Conservation (phyloP, 2,888 invertebrate species). For the Aproaerema taeniolella region DNA sequence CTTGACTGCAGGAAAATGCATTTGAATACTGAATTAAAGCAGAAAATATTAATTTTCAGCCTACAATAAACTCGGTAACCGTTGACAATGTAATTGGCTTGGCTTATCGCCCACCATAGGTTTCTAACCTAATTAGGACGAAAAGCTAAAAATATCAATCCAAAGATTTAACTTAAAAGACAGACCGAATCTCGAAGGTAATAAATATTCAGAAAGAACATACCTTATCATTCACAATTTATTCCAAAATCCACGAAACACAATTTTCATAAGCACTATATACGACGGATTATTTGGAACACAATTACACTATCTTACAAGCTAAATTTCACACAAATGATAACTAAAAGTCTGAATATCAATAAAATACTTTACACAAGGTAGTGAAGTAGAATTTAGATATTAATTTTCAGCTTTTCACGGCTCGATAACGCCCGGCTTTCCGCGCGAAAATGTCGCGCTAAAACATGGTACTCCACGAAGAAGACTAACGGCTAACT, state of each 20-base stretch:
- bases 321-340: slow-evolving; percentile 34
- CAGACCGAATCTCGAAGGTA: slow-evolving; percentile 30
- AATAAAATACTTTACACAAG: slow-evolving; percentile 32
- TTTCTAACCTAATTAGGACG: slow-evolving; percentile 68
- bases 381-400: slow-evolving; percentile 39
- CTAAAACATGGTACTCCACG: slow-evolving; percentile 60
- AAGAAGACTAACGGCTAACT: slow-evolving; percentile 52
- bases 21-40: slow-evolving; percentile 32
- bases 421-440: slow-evolving; percentile 76
- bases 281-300: slow-evolving; percentile 34
- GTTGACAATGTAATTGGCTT: slow-evolving; percentile 59
- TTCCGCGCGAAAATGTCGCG: slow-evolving; percentile 79
- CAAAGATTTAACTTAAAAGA: slow-evolving; percentile 22
- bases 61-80: slow-evolving; percentile 34
- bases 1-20: slow-evolving; percentile 36
- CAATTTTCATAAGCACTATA: slow-evolving; percentile 49
- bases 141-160: slow-evolving; percentile 30
- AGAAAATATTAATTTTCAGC: slow-evolving; percentile 30
- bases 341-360: slow-evolving; percentile 37
- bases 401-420: slow-evolving; percentile 65
- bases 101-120: slow-evolving; percentile 66
- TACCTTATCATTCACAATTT: slow-evolving; percentile 74
- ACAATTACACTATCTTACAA: slow-evolving; percentile 35
- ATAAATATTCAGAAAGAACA: slow-evolving; percentile 34
- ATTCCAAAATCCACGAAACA: slow-evolving; percentile 51